phyloP scores from a whole-genome alignment of 2,113 vertebrate species.

The Muscicapa adusta region DNA sequence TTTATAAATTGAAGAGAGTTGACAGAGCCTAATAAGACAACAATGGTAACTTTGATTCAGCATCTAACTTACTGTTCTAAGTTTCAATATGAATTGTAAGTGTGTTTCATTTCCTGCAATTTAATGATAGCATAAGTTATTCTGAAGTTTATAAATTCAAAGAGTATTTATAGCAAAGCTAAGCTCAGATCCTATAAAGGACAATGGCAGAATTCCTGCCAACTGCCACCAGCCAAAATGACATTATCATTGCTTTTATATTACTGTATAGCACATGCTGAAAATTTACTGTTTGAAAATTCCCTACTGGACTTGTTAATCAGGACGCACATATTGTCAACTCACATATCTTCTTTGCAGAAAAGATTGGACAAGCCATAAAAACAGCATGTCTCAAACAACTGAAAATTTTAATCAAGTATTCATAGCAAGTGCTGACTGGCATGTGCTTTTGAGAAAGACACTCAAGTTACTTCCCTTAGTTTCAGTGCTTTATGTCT shows the following conservation, averaged over 20 bases:
- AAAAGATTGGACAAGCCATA: not conserved
- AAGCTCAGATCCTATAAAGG: not conserved
- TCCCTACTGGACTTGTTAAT: not conserved
- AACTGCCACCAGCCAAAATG: not conserved
- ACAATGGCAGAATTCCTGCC: not conserved
- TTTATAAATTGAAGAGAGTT: not conserved
- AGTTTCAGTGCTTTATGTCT: not conserved
- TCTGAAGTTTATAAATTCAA: not conserved
- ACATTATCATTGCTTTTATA: not conserved
- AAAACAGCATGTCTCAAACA: not conserved
- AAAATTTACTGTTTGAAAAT: not conserved
- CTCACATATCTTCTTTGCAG: not conserved
- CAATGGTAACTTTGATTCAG: not conserved
- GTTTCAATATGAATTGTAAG: not conserved
- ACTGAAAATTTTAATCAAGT: not conserved
- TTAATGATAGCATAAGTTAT: not conserved
- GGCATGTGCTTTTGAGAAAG: not conserved
- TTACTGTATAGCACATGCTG: not conserved
- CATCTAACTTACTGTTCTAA: not conserved
- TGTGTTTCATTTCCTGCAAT: slow-evolving; percentile 40
- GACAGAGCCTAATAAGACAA: not conserved
- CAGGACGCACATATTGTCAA: not conserved
- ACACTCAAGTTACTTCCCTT: not conserved
- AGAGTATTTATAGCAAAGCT: not conserved
- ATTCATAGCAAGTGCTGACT: not conserved